Evolutionary conservation across 2,888 invertebrate species (phyloP), one percentile per base, ranked within the genome.

Genomic region (Aporophyla nigra): DNA sequence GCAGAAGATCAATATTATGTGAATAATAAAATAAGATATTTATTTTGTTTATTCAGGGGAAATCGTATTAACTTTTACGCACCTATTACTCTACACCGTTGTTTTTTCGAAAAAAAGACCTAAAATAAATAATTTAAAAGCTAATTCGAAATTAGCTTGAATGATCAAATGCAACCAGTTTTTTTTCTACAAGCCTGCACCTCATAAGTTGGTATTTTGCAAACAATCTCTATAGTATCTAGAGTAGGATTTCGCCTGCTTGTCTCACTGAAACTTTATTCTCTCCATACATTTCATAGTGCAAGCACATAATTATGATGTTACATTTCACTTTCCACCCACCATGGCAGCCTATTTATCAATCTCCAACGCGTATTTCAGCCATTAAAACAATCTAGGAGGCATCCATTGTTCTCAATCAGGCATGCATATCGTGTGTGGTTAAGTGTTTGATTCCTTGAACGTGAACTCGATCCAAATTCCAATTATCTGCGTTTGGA

Each of bases 391-490:
- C 78, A 68, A 82, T 82, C 58, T 80, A 78, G 75, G 56, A 82
- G 72, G 76, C 71, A 75, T 80, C 76, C 83, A 85, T 82, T 82
- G 81, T 80, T 86, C 86, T 83, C 86, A 85, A 88, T 90, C 86
- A 86, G 68, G 51, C 78, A 85, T 84, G 84, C 82, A 84, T 87
- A 87, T 82, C 85, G 80, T 84, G 85, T 84, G 71, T 83, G 82
- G 82, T 78, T 75, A 80, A 86, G 82, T 87, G 87, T 85, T 85
- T 86, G 87, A 86, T 89, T 87, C 87, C 87, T 87, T 87, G 87
- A 82, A 86, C 86, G 87, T 83, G 87, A 89, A 90, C 87, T 87
- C 87, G 86, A 87, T 87, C 89, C 84, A 90, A 90, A 91, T 90
- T 91, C 89, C 91, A 91, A 91, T 91, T 90, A 91, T 83, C 85